A percentile compares a stretch with the other conserved stretches of the same genome.
phyloP scores from a whole-genome alignment of 1,140 invertebrate genomes.

The Hyphantria cunea region DNA sequence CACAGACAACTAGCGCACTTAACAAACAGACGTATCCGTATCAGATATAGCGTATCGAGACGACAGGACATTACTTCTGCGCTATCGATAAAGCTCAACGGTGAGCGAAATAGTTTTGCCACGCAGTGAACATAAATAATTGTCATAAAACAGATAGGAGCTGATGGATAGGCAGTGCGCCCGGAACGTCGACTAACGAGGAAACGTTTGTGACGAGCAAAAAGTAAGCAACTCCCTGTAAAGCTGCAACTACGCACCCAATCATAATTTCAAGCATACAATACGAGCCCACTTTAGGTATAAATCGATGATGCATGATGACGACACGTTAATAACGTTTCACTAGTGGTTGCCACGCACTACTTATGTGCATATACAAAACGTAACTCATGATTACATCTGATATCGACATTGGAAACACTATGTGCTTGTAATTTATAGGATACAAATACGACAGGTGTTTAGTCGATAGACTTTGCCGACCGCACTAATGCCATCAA shows the following conservation, averaged over 20 bases:
- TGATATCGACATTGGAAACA: slow-evolving; percentile 44
- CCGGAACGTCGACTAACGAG: slow-evolving; percentile 53
- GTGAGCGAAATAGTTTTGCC: slow-evolving; percentile 77
- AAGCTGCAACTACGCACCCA: neutral
- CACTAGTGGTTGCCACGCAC: slow-evolving; percentile 50
- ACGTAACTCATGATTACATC: slow-evolving; percentile 57
- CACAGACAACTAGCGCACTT: slow-evolving; percentile 74
- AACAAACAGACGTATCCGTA: slow-evolving; percentile 79
- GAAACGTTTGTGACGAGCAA: slow-evolving; percentile 48
- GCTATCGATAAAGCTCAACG: slow-evolving; percentile 79
- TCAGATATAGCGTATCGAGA: slow-evolving; percentile 76
- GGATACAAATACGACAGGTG: slow-evolving; percentile 43
- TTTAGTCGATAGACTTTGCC: slow-evolving; percentile 22
- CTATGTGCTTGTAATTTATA: slow-evolving; percentile 45
- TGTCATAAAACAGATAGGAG: slow-evolving; percentile 76
- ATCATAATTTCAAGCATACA: neutral
- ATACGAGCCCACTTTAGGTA: slow-evolving; percentile 46
- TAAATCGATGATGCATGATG: slow-evolving; percentile 43
- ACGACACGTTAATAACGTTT: slow-evolving; percentile 45
- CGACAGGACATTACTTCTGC: slow-evolving; percentile 75
- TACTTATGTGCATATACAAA: slow-evolving; percentile 45
- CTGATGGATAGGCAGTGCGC: slow-evolving; percentile 68
- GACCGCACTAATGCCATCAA: slow-evolving; percentile 38
- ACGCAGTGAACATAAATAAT: slow-evolving; percentile 76
- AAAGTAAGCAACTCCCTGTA: slow-evolving; percentile 33